Evolutionary conservation across 2,797 vertebrate species (phyloP).

Genomic region (Pangasius djambal): DNA sequence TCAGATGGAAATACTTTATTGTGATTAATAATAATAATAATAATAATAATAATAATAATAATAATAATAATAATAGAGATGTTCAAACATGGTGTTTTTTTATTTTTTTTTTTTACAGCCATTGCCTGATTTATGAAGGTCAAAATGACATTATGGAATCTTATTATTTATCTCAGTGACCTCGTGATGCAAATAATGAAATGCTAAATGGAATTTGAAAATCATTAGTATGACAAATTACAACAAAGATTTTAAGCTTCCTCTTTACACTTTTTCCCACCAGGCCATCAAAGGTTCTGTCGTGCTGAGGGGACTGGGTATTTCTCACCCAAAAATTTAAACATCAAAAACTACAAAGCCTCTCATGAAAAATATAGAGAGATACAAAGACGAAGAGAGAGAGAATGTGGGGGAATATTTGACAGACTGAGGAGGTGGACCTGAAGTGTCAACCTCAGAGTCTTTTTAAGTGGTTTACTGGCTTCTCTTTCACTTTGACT

Average conservation of each 20-base stretch:
- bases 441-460: conserved; percentile 80
- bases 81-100: background rate
- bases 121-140: background rate
- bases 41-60: background rate
- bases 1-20: background rate
- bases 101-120: background rate
- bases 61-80: background rate
- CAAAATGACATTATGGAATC: background rate
- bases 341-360: conserved; percentile 46
- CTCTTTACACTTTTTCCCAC: conserved; percentile 42
- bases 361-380: conserved; percentile 63
- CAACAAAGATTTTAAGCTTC: conserved; percentile 40
- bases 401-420: conserved; percentile 75
- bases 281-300: conserved; percentile 46
- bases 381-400: conserved; percentile 31
- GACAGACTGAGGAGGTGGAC: conserved; percentile 69
- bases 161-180: background rate
- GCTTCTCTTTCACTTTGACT: conserved; percentile 79
- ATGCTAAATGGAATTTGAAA: background rate
- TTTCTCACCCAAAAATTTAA: conserved; percentile 42
- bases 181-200: background rate
- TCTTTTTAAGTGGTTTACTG: conserved; percentile 81
- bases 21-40: background rate
- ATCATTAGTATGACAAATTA: conserved; percentile 41
- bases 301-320: conserved; percentile 29